These are phyloP conservation scores for Smithornis capensis DNA, from an alignment of 2,113 vertebrate species.

Conservation along the genomic window DNA sequence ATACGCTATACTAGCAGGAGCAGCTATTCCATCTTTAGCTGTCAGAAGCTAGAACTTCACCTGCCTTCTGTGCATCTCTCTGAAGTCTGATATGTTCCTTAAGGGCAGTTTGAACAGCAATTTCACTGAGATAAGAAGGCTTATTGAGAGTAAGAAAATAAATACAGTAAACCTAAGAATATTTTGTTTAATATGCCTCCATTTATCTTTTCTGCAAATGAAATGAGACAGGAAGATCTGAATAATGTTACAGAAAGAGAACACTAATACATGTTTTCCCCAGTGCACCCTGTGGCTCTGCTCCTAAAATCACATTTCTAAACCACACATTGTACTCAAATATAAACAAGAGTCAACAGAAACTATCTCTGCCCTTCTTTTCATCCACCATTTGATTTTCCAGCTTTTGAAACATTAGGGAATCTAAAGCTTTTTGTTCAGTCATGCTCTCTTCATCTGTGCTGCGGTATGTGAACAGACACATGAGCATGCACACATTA, in stretches of 20 bases:
- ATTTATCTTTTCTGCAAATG: conserved; percentile 7
- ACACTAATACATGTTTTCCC: conserved; percentile 8
- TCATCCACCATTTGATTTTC: not conserved
- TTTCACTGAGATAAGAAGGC: not conserved
- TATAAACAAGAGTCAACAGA: not conserved
- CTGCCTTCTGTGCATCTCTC: not conserved
- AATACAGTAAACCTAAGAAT: not conserved
- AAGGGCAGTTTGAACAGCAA: not conserved
- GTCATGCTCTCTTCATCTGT: not conserved
- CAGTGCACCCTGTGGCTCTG: not conserved
- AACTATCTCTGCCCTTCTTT: not conserved
- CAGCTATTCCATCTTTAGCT: not conserved
- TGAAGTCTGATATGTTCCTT: not conserved
- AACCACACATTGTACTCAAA: not conserved
- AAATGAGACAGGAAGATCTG: not conserved
- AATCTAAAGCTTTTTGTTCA: not conserved
- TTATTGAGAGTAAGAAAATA: not conserved
- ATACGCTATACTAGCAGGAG: not conserved
- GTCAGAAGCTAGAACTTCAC: not conserved
- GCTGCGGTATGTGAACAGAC: not conserved
- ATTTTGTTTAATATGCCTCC: not conserved
- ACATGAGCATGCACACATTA: not conserved
- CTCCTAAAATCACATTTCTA: not conserved
- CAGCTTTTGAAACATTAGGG: not conserved
- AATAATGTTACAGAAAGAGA: not conserved